Evolutionary conservation across 2,113 vertebrate species (phyloP), one percentile per base, ranked within the genome.

Genomic region (Daubentonia madagascariensis): DNA sequence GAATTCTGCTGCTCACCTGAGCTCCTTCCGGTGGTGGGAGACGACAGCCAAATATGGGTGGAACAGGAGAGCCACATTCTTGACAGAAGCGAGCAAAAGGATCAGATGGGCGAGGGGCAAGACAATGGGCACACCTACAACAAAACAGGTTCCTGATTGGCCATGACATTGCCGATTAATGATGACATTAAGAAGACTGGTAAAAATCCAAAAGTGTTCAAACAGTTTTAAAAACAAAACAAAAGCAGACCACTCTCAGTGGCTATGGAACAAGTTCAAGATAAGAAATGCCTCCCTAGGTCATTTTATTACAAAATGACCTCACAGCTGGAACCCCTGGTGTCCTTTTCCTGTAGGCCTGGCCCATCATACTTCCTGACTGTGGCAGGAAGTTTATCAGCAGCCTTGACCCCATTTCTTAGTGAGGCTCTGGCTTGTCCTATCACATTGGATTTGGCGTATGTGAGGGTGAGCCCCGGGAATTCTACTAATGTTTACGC

Each of bases 11-110:
- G 91, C 98, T 98, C 97, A 99, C 99, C 99, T 99, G 99, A 23
- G 98, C 98, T 97, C 98, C 99, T 96, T 99, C 99, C 8, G 99
- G 98, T 89, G 99, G 98, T 72, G 99, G 98, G 61, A 99, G 98
- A 86, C 96, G 98, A 50, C 37, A 98, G 18, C 98, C 98, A 18
- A 99, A 99, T 94, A 99, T 89, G 0, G 98, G 98, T 4, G 99
- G 99, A 23, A 99, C 76, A 11, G 98, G 92, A 52, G 98, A 98
- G 4, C 99, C 99, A 98, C 99, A 99, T n/a, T 99, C 98, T 95
- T 99, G 98, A 98, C 99, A 99, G 98, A 99, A 99, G 79, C 98
- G 98, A 80, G 99, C 99, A 63, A 99, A 99, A 0, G 99, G 99
- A 80, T 99, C 99, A 3, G 99, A 98, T 2, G 99, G 99, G 17